Base-by-base conservation (phyloP, 2,797 vertebrate genomes). In the Corythornis leucogaster region DNA sequence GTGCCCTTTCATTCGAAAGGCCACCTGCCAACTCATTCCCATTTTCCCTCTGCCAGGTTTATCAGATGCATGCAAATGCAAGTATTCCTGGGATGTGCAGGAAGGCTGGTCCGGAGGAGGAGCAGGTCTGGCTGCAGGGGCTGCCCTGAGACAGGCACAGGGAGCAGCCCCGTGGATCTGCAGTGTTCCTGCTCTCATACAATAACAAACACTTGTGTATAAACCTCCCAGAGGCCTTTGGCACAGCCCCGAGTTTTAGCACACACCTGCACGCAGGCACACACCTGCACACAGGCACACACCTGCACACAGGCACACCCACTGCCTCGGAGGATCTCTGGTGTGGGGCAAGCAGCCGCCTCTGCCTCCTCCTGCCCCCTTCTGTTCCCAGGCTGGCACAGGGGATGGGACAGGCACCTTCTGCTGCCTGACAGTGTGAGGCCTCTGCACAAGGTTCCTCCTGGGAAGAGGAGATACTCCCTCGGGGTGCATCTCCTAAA, bases 1-100 rank as follows among this genome's bases (percentile, higher is more conserved):
- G 84, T 93, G 93, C 90, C 94, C 96, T 96, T 97, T 96, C 90
- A 80, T 90, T 94, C 3, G 30, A 97, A 97, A 97, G 96, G 96
- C 93, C 96, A 90, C 93, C 93, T 97, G 95, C 94, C 93, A 97
- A 16, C 90, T 92, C 85, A 21, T 70, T 96, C 91, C 94, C 87
- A 31, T 75, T 90, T 87, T 73, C 79, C 85, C 81, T 77, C 80
- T 24, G 4, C 85, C 42, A 64, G 43, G 76, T 80, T 93, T 94
- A 94, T 79, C 94, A 89, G 95, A 80, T 83, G 92, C 95, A 95
- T 94, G 80, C 86, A 82, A 94, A 96, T 95, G 88, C 89, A 75
- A 62, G 55, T 5, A 16, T 62, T 89, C 82, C 90, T 46, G 80
- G 91, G 89, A 78, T 8, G 8, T 13, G 28, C 25, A 11, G 40